A percentile compares a stretch with the other conserved stretches of the same genome.
Evolutionary conservation across 2,888 invertebrate species (phyloP).

Genomic region (Heteromyza rotundicornis): DNA sequence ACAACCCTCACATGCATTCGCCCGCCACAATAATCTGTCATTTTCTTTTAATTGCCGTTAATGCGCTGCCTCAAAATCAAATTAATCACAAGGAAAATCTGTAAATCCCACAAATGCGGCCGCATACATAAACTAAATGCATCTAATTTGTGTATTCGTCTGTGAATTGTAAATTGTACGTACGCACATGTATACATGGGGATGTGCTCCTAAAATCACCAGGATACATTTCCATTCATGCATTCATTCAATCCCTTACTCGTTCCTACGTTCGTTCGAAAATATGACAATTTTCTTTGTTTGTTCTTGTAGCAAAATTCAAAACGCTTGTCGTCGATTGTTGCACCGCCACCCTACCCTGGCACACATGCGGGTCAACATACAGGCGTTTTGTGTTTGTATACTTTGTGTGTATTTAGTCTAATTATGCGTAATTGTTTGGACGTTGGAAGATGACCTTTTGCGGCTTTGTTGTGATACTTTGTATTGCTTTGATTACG

Average conservation of each 20-base stretch:
- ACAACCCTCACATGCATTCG: not conserved
- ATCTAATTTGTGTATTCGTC: no score
- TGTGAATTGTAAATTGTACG: no score
- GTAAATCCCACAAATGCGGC: constrained; percentile 3
- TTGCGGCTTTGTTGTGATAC: not conserved
- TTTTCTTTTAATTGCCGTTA: constrained; percentile 15
- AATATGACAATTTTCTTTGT: not conserved
- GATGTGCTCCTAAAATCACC: no score
- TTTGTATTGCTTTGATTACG: not conserved
- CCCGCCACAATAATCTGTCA: not conserved
- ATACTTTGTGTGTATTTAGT: not conserved
- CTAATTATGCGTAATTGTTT: not conserved
- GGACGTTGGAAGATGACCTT: not conserved
- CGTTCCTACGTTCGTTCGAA: no score
- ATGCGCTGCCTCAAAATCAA: constrained; percentile 19
- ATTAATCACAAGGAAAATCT: constrained; percentile 22
- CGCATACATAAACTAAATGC: constrained; percentile 11
- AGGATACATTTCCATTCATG: not conserved
- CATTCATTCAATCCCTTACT: no score
- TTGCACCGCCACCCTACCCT: not conserved
- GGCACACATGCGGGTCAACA: not conserved
- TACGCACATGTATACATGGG: no score
- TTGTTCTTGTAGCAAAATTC: not conserved
- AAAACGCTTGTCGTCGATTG: not conserved
- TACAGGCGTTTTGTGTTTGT: not conserved